phyloP scores from a whole-genome alignment of 2,888 invertebrate genomes.

The Lasiommata megera region DNA sequence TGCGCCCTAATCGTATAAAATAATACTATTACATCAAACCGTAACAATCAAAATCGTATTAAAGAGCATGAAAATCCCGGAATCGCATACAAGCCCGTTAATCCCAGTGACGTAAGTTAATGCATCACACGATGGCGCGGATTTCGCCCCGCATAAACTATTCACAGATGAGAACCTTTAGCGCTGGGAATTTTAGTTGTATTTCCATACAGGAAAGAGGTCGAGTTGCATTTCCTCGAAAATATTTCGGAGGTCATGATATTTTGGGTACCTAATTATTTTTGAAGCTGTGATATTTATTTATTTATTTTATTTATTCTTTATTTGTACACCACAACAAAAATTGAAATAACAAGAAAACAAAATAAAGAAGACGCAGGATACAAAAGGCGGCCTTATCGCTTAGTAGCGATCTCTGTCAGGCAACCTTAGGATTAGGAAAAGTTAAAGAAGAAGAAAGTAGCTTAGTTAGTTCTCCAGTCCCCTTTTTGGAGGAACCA shows the following conservation, averaged over 20 bases:
- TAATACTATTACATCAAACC: slow-evolving; percentile 1
- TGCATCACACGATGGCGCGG: slow-evolving; percentile 56
- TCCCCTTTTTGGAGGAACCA: too few species aligned
- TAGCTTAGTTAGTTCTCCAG: too few species aligned
- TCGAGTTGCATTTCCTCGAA: slow-evolving; percentile 23
- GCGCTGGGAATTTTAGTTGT: slow-evolving; percentile 30
- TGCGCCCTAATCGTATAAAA: neutral
- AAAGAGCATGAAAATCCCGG: slow-evolving; percentile 27
- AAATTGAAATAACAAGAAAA: too few species aligned
- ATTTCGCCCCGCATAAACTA: slow-evolving; percentile 68
- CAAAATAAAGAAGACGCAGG: too few species aligned
- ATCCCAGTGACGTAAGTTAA: slow-evolving; percentile 65
- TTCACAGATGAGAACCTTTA: slow-evolving; percentile 49
- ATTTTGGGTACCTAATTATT: neutral
- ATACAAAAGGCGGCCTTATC: too few species aligned
- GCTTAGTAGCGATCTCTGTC: too few species aligned
- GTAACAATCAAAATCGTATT: slow-evolving; percentile 2
- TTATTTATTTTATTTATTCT: too few species aligned
- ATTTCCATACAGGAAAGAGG: slow-evolving; percentile 23
- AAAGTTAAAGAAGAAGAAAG: too few species aligned
- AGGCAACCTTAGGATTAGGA: too few species aligned
- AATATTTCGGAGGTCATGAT: slow-evolving; percentile 20
- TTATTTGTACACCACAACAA: too few species aligned
- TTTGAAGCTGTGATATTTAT: too few species aligned
- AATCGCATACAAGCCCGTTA: slow-evolving; percentile 45